Conservation (phyloP, 1,140 invertebrate species). For the Drosophila mauritiana region DNA sequence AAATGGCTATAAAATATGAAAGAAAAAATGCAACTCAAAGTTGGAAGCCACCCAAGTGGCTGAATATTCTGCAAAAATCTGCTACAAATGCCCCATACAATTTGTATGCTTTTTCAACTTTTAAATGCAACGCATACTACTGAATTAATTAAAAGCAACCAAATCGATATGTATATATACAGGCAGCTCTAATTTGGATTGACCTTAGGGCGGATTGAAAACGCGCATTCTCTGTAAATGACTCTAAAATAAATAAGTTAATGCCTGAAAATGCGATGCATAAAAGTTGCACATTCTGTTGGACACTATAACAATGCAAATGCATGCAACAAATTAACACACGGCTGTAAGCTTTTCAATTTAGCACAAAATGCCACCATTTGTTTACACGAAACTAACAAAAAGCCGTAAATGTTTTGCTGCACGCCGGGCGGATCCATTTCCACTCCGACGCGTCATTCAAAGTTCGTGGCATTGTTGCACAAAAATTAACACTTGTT, state of each 20-base stretch:
- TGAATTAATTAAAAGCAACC: constrained; percentile 21
- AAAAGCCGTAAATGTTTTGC: constrained; percentile 46
- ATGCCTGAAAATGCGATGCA: constrained; percentile 1
- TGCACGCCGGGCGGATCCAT: constrained; percentile 5
- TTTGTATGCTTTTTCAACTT: constrained; percentile 5
- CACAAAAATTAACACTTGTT: constrained; percentile 44
- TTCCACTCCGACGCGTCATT: constrained; percentile 35
- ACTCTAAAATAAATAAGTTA: constrained; percentile 28
- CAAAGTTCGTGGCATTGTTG: constrained; percentile 23
- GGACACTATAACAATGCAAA: constrained; percentile 45
- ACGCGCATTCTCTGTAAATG: constrained; percentile 24
- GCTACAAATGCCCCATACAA: constrained; percentile 19
- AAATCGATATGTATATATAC: constrained; percentile 15
- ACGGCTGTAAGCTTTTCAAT: constrained; percentile 60
- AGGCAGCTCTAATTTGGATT: constrained; percentile 10
- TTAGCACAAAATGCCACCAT: constrained; percentile 47
- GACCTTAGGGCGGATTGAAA: constrained; percentile 17
- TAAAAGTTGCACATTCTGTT: constrained; percentile 7
- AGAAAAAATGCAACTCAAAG: constrained; percentile 5
- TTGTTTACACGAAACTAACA: constrained; percentile 45
- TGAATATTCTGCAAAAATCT: constrained; percentile 20
- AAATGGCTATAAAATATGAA: constrained; percentile 23
- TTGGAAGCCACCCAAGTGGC: constrained; percentile 4
- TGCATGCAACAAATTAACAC: constrained; percentile 52
- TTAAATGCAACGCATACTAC: background rate